Percentiles rank a stretch among this genome's conserved stretches.
Conservation (phyloP, 2,113 vertebrate species). For the Peromyscus maniculatus region DNA sequence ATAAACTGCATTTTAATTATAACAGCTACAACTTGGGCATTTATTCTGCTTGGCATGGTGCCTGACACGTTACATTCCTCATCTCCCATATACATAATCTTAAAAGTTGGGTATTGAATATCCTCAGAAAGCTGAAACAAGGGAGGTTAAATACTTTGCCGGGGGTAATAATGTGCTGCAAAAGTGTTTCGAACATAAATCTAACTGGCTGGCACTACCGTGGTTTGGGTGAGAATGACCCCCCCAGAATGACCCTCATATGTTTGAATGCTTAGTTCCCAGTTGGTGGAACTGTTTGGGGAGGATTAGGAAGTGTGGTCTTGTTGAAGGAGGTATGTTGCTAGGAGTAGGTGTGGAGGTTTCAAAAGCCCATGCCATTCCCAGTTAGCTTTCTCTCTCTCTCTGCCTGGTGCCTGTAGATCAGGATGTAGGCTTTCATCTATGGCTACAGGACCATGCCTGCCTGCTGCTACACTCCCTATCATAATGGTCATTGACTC, state of each 20-base stretch:
- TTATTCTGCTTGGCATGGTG: neutral
- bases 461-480: neutral
- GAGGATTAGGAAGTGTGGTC: neutral
- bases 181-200: neutral
- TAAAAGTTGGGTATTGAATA: neutral
- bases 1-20: constrained; percentile 48
- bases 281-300: neutral
- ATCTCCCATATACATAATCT: neutral
- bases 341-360: neutral
- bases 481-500: neutral
- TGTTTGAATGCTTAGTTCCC: neutral
- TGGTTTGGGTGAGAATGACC: neutral
- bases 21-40: neutral
- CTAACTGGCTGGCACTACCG: neutral
- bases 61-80: neutral
- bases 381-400: neutral
- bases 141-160: neutral
- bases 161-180: neutral
- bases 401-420: neutral
- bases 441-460: neutral
- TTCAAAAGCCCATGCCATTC: neutral
- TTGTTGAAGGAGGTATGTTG: neutral
- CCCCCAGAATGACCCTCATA: neutral
- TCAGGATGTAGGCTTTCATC: neutral
- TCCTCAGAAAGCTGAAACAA: neutral